These are phyloP conservation scores for human (Homo sapiens) DNA, from an alignment of 2,113 vertebrate genomes.

Conservation along the genomic window GRCh38 chr1:230609501-230610000, in stretches of 20 bases:
- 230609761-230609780: background rate
- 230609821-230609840: background rate
- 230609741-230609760: background rate
- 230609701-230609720: background rate
- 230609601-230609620: background rate
- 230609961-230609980: background rate
- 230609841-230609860: background rate
- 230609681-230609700: background rate
- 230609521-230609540: background rate
- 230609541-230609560: background rate
- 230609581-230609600: background rate
- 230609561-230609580: background rate
- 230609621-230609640: background rate
- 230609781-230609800: background rate
- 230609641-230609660: background rate
- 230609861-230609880: background rate
- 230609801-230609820: background rate
- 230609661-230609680: background rate
- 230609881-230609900: background rate
- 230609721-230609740: background rate
- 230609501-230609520: conserved; percentile 40
- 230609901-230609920: background rate
- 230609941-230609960: background rate
- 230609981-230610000: background rate
- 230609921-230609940: background rate